Evolutionary conservation across 2,888 invertebrate genomes (phyloP), one percentile per base, ranked within the genome.

Genomic region (Troides aeacus): DNA sequence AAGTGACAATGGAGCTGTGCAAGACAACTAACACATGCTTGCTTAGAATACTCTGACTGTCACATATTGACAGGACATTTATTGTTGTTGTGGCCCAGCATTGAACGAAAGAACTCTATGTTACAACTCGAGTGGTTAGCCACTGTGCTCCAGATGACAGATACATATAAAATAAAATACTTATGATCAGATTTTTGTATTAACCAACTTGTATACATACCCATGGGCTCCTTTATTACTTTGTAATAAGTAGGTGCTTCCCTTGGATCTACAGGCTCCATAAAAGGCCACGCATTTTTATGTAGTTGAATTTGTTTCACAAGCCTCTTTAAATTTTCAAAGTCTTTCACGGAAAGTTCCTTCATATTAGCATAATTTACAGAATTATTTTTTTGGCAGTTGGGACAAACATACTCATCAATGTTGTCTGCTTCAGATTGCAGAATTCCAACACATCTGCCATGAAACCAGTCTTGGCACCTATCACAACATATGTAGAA

Each of bases 401-500:
- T 97, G 0, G 99, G 99, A 93, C 99, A 99, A 76, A 98, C 95
- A 83, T 99, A 99, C 79, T 98, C 98, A 81, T 98, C 99, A 77
- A 99, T 97, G 78, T 96, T 96, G 83, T 98, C 97, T 30, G 98
- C 99, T 85, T 98, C 98, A 4, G 97, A 97, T 82, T 97, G 98
- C 64, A 98, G 90, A 80, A 98, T 97, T 57, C 99, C 99, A 61
- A 99, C 99, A 89, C 99, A 99, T 70, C 97, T 94, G 10, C 99
- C 99, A 87, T 99, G 99, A 93, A 99, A 99, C 99, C 99, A 99
- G 89, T 98, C 99, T 88, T 99, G 98, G 88, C 99, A 99, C 74
- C 97, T 96, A 92, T 99, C 99, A 87, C 99, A 99, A 84, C 99
- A 99, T 81, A 99, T 99, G 89, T 99, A 99, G 94, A 99, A 99